Conservation (phyloP, 2,888 invertebrate species). For the Ferdinandea cuprea region DNA sequence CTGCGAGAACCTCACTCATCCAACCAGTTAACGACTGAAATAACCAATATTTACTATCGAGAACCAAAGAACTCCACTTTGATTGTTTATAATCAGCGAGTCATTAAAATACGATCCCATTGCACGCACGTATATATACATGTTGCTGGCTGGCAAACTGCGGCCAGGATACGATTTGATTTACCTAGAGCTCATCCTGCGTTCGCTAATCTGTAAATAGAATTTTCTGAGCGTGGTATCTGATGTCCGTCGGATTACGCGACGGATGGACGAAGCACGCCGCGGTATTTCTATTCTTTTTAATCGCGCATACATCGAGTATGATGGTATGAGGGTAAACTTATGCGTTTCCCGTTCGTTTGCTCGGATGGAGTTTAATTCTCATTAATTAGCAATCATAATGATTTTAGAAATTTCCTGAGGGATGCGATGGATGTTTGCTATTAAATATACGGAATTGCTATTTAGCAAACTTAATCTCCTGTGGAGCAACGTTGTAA, state of each 20-base stretch:
- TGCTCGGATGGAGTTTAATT: slow-evolving; percentile 12
- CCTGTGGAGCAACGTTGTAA: slow-evolving; percentile 20
- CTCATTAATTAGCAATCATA: slow-evolving; percentile 48
- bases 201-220: slow-evolving; percentile 46
- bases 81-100: slow-evolving; percentile 56
- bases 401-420: slow-evolving; percentile 33
- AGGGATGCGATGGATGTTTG: slow-evolving; percentile 3
- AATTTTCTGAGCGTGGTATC: slow-evolving; percentile 18
- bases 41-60: slow-evolving; percentile 59
- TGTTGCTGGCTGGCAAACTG: background rate
- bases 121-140: slow-evolving; percentile 56
- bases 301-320: background rate
- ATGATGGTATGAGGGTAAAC: slow-evolving; percentile 26
- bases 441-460: slow-evolving; percentile 28
- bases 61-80: slow-evolving; percentile 47
- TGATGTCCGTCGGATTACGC: slow-evolving; percentile 27
- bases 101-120: slow-evolving; percentile 61
- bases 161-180: background rate
- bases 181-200: slow-evolving; percentile 3
- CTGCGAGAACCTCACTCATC: slow-evolving; percentile 14
- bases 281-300: background rate
- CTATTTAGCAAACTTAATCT: slow-evolving; percentile 36
- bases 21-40: slow-evolving; percentile 29
- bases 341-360: slow-evolving; percentile 27
- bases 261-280: background rate